phyloP scores from a whole-genome alignment of 2,888 invertebrate genomes.

The Mythimna ferrago region DNA sequence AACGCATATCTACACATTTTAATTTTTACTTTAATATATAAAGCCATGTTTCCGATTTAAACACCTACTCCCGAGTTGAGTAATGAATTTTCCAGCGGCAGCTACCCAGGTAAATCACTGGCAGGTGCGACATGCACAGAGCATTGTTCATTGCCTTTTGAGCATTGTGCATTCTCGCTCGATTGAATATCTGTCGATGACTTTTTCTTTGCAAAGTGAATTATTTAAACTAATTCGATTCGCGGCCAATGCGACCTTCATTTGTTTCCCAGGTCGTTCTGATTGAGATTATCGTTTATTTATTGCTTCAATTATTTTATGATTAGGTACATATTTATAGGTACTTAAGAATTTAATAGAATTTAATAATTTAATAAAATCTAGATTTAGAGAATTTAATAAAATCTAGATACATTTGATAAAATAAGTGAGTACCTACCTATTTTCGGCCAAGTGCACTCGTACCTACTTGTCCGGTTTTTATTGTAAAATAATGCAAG shows the following conservation, averaged over 20 bases:
- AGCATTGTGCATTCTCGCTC: constrained; percentile 40
- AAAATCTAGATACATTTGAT: neutral
- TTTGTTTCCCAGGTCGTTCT: constrained; percentile 40
- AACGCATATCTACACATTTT: constrained; percentile 5
- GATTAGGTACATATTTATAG: too few species aligned
- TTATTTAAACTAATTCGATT: constrained; percentile 43
- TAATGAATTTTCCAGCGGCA: constrained; percentile 43
- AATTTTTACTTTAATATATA: constrained; percentile 20
- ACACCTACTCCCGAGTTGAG: constrained; percentile 30
- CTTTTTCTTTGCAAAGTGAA: constrained; percentile 41
- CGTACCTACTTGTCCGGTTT: too few species aligned
- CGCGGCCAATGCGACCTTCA: constrained; percentile 47
- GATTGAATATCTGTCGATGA: constrained; percentile 44
- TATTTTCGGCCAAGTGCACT: too few species aligned
- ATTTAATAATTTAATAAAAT: too few species aligned
- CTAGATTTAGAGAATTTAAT: too few species aligned
- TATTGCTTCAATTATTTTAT: constrained; percentile 5
- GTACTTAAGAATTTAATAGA: too few species aligned
- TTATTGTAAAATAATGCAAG: too few species aligned
- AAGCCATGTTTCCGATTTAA: constrained; percentile 32
- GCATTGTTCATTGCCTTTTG: constrained; percentile 44
- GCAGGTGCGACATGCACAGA: constrained; percentile 31
- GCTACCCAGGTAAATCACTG: constrained; percentile 17
- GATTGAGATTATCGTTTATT: constrained; percentile 17
- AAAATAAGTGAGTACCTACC: neutral